Evolutionary conservation across 2,113 vertebrate genomes (phyloP), one percentile per base, ranked within the genome.

Genomic region (Glaucomys volans): DNA sequence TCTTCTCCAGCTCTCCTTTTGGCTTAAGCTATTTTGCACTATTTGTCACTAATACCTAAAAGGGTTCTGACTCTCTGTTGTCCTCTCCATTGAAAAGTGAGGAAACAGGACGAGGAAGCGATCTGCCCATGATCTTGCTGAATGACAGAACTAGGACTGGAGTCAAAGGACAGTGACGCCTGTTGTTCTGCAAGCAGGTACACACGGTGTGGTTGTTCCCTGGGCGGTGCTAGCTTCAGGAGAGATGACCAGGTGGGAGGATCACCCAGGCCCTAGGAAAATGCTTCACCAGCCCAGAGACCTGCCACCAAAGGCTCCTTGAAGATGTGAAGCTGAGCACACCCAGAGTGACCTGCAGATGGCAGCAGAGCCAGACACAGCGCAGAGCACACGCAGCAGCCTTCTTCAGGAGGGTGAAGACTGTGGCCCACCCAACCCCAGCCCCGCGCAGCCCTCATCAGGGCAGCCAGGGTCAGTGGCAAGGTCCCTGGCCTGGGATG

Each of bases 341-440:
- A 44, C 40, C 26, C 54, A 57, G 42, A 57, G 81, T 28, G 85
- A 71, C 24, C 32, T 50, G 17, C 42, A 26, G 35, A 62, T 4
- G 72, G 44, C 54, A 67, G 42, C 32, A 57, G 67, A 79, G 54
- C 11, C 35, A 12, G 40, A 77, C 30, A 59, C 9, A 35, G 47
- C 22, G 44, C 35, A 76, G 66, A 62, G 40, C 77, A 67, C 42
- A 18, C 9, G 54, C 57, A 20, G 18, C 28, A 9, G 20, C 18
- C 32, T 57, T 86, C 67, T 44, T 87, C 32, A 57, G 42, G 71
- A 74, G 47, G 67, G 30, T 16, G 28, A 72, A 59, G 20, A 28
- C 50, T 10, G n/a, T 0, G 0, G 20, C 42, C 16, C 5, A n/a
- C 8, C 20, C 32, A n/a, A 0, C 20, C 30, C 5, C 7, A 32